phyloP scores from a whole-genome alignment of 2,888 invertebrate species.

The Scrobipalpa costella region DNA sequence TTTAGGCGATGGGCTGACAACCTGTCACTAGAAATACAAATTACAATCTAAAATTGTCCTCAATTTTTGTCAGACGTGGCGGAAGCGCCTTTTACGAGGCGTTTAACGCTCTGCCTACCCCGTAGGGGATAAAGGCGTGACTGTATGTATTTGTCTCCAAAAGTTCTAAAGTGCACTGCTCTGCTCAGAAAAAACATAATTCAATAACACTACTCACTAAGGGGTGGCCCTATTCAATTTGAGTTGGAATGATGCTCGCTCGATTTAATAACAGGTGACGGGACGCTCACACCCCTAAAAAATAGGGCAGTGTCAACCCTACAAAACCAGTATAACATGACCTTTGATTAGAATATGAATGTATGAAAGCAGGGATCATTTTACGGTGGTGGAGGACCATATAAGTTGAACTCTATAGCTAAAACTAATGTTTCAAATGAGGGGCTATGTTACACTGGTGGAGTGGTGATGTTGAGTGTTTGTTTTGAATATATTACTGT shows the following conservation, averaged over 20 bases:
- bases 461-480: conserved; percentile 21
- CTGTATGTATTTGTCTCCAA: not conserved
- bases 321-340: not conserved
- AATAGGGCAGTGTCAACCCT: not conserved
- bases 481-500: conserved; percentile 34
- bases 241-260: conserved; percentile 68
- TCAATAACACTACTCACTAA: not conserved
- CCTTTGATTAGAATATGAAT: not conserved
- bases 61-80: too few species aligned
- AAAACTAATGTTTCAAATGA: not conserved
- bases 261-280: conserved; percentile 74
- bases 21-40: too few species aligned
- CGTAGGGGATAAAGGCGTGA: too few species aligned
- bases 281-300: conserved; percentile 18
- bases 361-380: not conserved
- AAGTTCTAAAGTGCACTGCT: not conserved
- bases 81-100: too few species aligned
- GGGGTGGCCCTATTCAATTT: conserved; percentile 56
- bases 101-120: too few species aligned
- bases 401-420: not conserved
- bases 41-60: too few species aligned
- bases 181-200: conserved; percentile 2
- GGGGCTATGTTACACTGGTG: not conserved
- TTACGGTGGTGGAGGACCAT: not conserved
- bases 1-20: too few species aligned